Percentiles rank a stretch among this genome's conserved stretches.
Evolutionary conservation across 2,888 invertebrate species (phyloP).

Genomic region (Ochropacha duplaris): DNA sequence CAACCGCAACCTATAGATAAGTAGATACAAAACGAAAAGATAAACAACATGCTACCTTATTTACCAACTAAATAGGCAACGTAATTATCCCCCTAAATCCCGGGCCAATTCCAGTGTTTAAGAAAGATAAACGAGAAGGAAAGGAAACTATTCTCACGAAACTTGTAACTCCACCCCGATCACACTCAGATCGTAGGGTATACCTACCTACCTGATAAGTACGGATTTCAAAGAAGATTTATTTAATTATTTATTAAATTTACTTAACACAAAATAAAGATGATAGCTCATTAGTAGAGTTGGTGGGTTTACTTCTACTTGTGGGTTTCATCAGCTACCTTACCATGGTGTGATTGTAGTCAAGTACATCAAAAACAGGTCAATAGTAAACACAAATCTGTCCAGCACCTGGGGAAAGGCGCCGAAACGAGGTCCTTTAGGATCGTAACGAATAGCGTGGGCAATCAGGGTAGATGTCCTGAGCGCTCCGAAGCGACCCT

Average conservation of each 20-base stretch:
- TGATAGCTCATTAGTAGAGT: neutral
- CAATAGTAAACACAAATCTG: too few species aligned
- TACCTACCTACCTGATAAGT: constrained; percentile 12
- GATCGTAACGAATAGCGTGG: too few species aligned
- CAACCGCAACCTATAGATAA: constrained; percentile 12
- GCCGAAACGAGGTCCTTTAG: too few species aligned
- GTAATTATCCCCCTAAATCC: constrained; percentile 76
- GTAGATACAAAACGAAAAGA: constrained; percentile 43
- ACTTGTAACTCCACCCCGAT: constrained; percentile 60
- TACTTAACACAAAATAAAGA: neutral
- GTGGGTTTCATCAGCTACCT: too few species aligned
- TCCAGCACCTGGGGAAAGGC: too few species aligned
- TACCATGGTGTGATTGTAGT: too few species aligned
- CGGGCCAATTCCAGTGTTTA: constrained; percentile 78
- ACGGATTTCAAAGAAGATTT: constrained; percentile 9
- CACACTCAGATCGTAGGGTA: constrained; percentile 56
- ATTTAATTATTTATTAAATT: neutral
- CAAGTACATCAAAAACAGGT: too few species aligned
- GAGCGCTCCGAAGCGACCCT: too few species aligned
- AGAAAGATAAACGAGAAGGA: constrained; percentile 79
- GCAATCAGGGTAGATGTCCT: too few species aligned
- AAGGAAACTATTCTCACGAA: constrained; percentile 70
- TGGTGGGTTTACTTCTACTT: too few species aligned
- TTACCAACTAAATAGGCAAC: constrained; percentile 68
- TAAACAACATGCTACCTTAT: constrained; percentile 55